Evolutionary conservation across 2,113 vertebrate genomes (phyloP).

Genomic region (Nettapus auritus): DNA sequence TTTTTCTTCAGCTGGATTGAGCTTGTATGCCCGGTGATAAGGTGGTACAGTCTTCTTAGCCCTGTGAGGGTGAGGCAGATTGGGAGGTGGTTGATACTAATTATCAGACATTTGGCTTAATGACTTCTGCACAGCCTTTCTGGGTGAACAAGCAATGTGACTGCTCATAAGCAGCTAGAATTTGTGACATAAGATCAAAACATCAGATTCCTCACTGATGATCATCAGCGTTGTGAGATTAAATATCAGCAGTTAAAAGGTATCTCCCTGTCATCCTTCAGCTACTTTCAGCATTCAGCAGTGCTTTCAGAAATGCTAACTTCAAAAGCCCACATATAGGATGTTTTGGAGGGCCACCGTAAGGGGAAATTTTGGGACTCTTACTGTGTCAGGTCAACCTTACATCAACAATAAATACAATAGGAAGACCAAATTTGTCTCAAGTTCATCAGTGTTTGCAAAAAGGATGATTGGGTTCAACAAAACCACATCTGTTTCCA

Average conservation of each 20-base stretch:
- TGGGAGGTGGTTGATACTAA: neutral
- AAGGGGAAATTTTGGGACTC: neutral
- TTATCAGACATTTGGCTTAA: neutral
- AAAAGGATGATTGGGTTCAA: neutral
- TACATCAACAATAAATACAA: neutral
- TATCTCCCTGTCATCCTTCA: neutral
- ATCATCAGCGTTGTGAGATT: neutral
- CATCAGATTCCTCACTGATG: neutral
- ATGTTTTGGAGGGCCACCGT: neutral
- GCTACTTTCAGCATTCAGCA: neutral
- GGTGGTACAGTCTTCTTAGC: neutral
- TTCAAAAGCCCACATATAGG: neutral
- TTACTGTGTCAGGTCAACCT: neutral
- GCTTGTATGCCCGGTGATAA: neutral
- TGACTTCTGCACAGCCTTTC: neutral
- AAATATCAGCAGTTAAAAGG: neutral
- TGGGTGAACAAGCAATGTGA: neutral
- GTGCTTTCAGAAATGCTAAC: neutral
- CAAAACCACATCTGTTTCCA: constrained; percentile 10
- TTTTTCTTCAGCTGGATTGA: neutral
- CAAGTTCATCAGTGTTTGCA: neutral
- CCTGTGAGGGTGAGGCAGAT: neutral
- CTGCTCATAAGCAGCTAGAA: neutral
- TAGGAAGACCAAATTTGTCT: neutral
- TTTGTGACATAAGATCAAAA: neutral